Percentiles rank a stretch among this genome's conserved stretches.
Evolutionary conservation across 2,888 invertebrate genomes (phyloP).

Genomic region (Cancer borealis): DNA sequence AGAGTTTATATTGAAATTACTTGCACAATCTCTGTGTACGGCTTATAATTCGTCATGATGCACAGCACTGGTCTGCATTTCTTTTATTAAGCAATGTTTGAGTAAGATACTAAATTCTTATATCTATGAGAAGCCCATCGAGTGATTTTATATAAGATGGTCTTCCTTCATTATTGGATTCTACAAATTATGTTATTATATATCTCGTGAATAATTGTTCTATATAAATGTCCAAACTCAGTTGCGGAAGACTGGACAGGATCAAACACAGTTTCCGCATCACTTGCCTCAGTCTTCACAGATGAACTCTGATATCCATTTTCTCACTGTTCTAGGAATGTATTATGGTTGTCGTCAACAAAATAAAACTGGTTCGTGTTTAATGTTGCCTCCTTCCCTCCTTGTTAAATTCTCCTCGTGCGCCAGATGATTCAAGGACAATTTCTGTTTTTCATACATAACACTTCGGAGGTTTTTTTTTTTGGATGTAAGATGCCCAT

Average conservation of each 20-base stretch:
- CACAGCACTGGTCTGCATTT: not conserved
- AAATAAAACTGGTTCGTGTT: constrained; percentile 32
- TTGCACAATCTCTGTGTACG: not conserved
- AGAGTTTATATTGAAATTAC: not conserved
- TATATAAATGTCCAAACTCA: not conserved
- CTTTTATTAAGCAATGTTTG: not conserved
- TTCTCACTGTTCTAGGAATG: constrained; percentile 25
- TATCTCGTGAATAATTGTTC: not conserved
- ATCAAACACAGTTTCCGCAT: not conserved
- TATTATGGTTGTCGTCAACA: constrained; percentile 27
- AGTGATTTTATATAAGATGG: not conserved
- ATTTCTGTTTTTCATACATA: not conserved
- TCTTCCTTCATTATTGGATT: not conserved
- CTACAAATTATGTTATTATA: not conserved
- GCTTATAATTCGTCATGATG: not conserved
- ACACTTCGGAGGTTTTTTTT: too few relatives aligned
- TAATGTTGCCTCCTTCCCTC: not conserved
- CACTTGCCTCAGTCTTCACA: constrained; percentile 5
- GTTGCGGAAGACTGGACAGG: not conserved
- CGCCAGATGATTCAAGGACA: too few relatives aligned
- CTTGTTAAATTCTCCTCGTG: not conserved
- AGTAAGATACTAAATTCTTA: not conserved
- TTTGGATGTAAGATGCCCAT: too few relatives aligned
- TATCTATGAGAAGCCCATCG: not conserved
- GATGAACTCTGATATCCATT: not conserved